phyloP scores from a whole-genome alignment of 2,888 invertebrate genomes.

The Sussaba pulchella region DNA sequence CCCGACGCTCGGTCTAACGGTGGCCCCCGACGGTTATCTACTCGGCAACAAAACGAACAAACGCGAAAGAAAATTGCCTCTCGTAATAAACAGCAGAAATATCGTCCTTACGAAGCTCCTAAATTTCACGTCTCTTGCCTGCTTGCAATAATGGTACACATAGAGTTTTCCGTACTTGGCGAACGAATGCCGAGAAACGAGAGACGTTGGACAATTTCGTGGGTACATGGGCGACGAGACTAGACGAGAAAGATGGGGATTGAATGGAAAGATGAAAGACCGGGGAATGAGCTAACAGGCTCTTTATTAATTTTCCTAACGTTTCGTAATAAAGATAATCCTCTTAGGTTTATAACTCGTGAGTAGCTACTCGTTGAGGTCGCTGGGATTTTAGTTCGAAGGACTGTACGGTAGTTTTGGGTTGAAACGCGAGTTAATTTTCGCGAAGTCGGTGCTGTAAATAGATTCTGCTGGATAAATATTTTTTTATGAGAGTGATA shows the following conservation, averaged over 20 bases:
- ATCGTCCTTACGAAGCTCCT: constrained; percentile 81
- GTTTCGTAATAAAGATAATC: constrained; percentile 24
- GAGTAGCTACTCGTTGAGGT: constrained; percentile 8
- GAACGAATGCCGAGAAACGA: constrained; percentile 9
- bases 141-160: constrained; percentile 62
- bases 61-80: constrained; percentile 83
- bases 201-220: constrained; percentile 23
- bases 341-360: constrained; percentile 37
- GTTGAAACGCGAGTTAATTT: neutral
- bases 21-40: constrained; percentile 19
- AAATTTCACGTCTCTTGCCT: constrained; percentile 63
- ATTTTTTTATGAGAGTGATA: too few relatives aligned
- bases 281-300: constrained; percentile 5
- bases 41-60: constrained; percentile 60
- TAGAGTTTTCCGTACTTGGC: constrained; percentile 26
- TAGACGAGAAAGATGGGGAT: neutral
- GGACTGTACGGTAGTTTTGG: neutral
- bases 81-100: constrained; percentile 80
- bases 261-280: constrained; percentile 3
- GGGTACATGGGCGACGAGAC: constrained; percentile 27
- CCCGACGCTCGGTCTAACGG: constrained; percentile 25
- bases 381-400: neutral
- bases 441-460: neutral
- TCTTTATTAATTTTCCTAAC: constrained; percentile 20
- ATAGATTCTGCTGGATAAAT: too few relatives aligned